phyloP scores from a whole-genome alignment of 1,140 invertebrate genomes.

The Drosophila sulfurigaster region DNA sequence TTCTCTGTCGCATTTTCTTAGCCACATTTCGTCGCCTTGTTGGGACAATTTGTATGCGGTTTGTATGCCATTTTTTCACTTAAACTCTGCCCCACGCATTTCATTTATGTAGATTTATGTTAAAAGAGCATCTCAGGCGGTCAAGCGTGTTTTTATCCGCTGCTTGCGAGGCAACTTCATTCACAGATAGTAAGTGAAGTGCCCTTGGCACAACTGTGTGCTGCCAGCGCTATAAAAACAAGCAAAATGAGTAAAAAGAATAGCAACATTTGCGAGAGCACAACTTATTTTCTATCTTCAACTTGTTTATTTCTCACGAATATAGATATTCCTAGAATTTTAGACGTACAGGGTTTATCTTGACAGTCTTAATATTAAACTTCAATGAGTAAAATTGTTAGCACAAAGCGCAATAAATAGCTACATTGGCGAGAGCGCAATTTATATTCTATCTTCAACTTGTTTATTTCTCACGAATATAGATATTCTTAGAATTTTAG shows the following conservation, averaged over 20 bases:
- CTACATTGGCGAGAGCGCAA: not conserved
- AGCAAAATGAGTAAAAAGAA: not conserved
- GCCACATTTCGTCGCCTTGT: conserved; percentile 70
- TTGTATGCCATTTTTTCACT: conserved; percentile 81
- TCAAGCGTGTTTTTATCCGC: conserved; percentile 56
- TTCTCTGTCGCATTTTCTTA: conserved; percentile 29
- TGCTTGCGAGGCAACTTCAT: conserved; percentile 24
- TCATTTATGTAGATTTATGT: conserved; percentile 75
- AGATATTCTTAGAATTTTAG: not conserved
- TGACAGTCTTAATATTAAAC: no score
- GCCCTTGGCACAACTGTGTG: not conserved
- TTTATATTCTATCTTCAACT: not conserved
- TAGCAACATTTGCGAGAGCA: not conserved
- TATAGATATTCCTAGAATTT: not conserved
- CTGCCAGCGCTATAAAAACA: conserved; percentile 3
- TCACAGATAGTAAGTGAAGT: conserved; percentile 1
- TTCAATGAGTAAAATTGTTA: no score
- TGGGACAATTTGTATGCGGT: conserved; percentile 75
- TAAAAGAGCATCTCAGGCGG: conserved; percentile 40
- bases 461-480: no score
- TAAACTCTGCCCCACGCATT: conserved; percentile 51
- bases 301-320: not conserved
- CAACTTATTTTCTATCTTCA: conserved; percentile 1
- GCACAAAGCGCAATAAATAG: no score
- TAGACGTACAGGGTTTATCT: no score